These are phyloP conservation scores for Malacoraja senta DNA, from an alignment of 2,797 vertebrate species.

Conservation along the genomic window DNA sequence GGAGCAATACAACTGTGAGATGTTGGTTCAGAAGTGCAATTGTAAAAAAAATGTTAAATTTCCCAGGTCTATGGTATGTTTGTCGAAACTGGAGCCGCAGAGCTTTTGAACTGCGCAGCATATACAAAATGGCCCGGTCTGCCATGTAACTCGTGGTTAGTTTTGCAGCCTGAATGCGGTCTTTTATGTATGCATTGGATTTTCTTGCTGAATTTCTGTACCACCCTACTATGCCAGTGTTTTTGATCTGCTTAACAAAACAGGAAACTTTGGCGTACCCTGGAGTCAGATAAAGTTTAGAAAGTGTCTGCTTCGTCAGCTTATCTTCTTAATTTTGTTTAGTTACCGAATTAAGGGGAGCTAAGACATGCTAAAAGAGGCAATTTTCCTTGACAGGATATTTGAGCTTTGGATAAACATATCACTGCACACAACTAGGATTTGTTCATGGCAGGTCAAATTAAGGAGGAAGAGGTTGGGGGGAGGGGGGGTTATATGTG, in stretches of 20 bases:
- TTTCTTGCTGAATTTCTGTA: conserved; percentile 36
- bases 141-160: not conserved
- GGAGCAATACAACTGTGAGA: not conserved
- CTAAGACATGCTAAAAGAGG: conserved; percentile 8
- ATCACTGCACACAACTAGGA: conserved; percentile 26
- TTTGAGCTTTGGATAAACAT: conserved; percentile 28
- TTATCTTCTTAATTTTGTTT: not conserved
- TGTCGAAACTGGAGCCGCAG: not conserved
- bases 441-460: not conserved
- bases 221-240: conserved; percentile 15
- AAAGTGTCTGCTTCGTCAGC: conserved; percentile 19
- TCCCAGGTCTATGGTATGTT: not conserved
- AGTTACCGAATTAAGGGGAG: conserved; percentile 9
- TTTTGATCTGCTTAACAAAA: conserved; percentile 28
- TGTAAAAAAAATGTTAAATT: not conserved
- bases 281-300: conserved; percentile 26
- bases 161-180: not conserved
- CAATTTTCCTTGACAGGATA: conserved; percentile 32
- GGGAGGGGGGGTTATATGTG: not conserved
- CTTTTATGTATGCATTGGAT: not conserved
- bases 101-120: not conserved
- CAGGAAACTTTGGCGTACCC: conserved; percentile 6
- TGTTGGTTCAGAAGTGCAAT: not conserved
- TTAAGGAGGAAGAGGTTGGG: not conserved
- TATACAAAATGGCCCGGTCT: not conserved